Conservation (phyloP, 2,888 invertebrate species). For the Cynaeus angustus region DNA sequence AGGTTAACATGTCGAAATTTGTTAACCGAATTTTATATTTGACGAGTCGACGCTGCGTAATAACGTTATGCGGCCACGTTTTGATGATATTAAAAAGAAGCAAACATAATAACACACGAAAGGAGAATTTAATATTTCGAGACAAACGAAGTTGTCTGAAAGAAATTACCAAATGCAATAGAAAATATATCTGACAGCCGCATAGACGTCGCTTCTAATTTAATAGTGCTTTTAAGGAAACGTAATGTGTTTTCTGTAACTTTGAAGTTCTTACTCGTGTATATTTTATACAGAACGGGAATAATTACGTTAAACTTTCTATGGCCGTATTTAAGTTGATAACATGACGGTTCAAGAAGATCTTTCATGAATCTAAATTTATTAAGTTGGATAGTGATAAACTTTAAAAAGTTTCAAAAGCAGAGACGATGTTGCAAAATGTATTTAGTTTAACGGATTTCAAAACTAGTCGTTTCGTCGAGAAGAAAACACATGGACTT, state of each 20-base stretch:
- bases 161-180: not conserved
- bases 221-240: constrained; percentile 13
- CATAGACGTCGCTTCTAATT: not conserved
- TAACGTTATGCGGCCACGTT: constrained; percentile 1
- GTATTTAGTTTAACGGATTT: not conserved
- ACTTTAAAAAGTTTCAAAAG: not conserved
- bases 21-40: constrained; percentile 17
- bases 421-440: not conserved
- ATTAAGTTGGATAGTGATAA: not conserved
- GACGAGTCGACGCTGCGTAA: constrained; percentile 8
- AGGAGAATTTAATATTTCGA: not conserved
- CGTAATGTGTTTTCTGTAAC: constrained; percentile 7
- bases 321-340: constrained; percentile 2
- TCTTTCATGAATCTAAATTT: too few relatives aligned
- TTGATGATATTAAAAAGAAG: constrained; percentile 1
- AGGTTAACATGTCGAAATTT: constrained; percentile 33
- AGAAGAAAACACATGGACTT: too few relatives aligned
- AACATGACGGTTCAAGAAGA: not conserved
- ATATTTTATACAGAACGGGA: constrained; percentile 17
- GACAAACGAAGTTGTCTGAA: not conserved
- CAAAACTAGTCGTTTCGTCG: too few relatives aligned
- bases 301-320: constrained; percentile 25
- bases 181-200: not conserved
- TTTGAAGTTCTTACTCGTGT: constrained; percentile 14
- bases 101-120: not conserved